Conservation (phyloP, 2,888 invertebrate species). For the Epinotia ramella region DNA sequence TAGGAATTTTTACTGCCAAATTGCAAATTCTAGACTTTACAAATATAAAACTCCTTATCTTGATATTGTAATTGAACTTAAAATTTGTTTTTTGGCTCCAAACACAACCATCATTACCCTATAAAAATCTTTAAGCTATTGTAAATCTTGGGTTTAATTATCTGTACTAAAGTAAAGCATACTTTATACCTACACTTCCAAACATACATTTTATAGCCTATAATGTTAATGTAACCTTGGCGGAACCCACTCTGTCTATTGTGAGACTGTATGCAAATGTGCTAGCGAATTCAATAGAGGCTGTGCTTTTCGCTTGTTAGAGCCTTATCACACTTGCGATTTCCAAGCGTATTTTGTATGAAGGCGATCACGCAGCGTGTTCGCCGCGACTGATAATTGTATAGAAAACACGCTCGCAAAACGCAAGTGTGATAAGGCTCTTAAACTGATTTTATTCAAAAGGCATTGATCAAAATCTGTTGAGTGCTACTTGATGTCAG, state of each 20-base stretch:
- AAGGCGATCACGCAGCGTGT: too few relatives aligned
- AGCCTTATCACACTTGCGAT: too few relatives aligned
- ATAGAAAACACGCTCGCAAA: too few relatives aligned
- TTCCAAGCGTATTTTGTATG: too few relatives aligned
- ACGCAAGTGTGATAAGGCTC: too few relatives aligned
- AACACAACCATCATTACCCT: neutral
- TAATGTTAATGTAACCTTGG: constrained; percentile 24
- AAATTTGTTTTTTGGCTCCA: neutral
- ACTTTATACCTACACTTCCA: neutral
- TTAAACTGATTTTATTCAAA: constrained; percentile 22
- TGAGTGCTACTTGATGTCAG: neutral
- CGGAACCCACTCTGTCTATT: constrained; percentile 32
- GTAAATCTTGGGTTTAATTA: neutral
- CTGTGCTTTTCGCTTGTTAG: constrained; percentile 23
- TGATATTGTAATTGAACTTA: too few relatives aligned
- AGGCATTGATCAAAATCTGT: constrained; percentile 6
- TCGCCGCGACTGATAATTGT: too few relatives aligned
- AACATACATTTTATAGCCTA: constrained; percentile 1
- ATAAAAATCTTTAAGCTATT: neutral
- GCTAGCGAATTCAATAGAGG: neutral
- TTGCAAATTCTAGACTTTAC: neutral
- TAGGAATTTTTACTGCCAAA: too few relatives aligned
- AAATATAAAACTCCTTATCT: too few relatives aligned
- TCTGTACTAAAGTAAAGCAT: neutral
- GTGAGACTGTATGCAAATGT: constrained; percentile 27